A percentile compares a stretch with the other conserved stretches of the same genome.
Evolutionary conservation across 2,888 invertebrate genomes (phyloP).

Genomic region (Sialis fuliginosa): DNA sequence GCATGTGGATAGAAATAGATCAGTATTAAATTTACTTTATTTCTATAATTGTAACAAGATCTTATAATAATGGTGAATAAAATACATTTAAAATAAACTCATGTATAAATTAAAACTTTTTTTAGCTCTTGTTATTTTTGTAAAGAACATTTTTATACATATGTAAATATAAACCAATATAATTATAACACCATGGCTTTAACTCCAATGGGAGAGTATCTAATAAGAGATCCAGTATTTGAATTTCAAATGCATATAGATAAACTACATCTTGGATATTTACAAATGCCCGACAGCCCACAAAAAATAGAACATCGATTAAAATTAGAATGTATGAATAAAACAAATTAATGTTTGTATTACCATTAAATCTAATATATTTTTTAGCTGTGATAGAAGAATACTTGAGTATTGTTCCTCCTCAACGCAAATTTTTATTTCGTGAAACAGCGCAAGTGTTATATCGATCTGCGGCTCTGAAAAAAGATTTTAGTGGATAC

Average conservation of each 20-base stretch:
- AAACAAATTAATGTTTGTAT: too few relatives aligned
- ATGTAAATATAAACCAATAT: too few relatives aligned
- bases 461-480: slow-evolving; percentile 47
- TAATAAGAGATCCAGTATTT: slow-evolving; percentile 37
- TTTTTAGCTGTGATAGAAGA: slow-evolving; percentile 55
- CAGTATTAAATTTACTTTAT: too few relatives aligned
- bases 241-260: slow-evolving; percentile 59
- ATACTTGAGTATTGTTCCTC: slow-evolving; percentile 58
- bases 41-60: too few relatives aligned
- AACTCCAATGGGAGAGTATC: slow-evolving; percentile 26
- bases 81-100: too few relatives aligned
- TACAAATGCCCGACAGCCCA: slow-evolving; percentile 64
- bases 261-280: slow-evolving; percentile 57
- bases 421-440: slow-evolving; percentile 61
- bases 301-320: slow-evolving; percentile 58
- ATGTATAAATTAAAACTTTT: too few relatives aligned
- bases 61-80: too few relatives aligned
- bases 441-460: slow-evolving; percentile 60
- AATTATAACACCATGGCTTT: slow-evolving; percentile 14
- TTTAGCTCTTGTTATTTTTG: too few relatives aligned
- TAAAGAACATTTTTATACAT: too few relatives aligned
- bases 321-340: slow-evolving; percentile 50
- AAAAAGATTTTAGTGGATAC: slow-evolving; percentile 62
- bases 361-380: too few relatives aligned
- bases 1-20: too few relatives aligned